A percentile compares a stretch with the other conserved stretches of the same genome.
Conservation (phyloP, 92 coral and sea anemone species). For the Blastomussa wellsi region DNA sequence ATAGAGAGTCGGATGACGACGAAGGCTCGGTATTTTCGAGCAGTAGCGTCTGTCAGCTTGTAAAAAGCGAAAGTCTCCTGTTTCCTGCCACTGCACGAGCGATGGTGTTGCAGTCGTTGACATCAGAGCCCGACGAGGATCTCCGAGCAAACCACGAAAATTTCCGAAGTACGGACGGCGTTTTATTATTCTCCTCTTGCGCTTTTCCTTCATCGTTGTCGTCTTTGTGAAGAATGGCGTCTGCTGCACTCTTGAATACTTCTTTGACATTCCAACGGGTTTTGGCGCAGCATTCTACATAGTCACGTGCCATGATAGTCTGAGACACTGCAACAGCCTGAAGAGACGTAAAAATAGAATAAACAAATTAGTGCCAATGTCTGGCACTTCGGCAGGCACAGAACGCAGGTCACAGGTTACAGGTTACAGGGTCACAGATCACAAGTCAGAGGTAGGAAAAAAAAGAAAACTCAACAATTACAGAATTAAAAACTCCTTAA, state of each 20-base stretch:
- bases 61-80: conserved; percentile 78
- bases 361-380: no score
- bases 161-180: conserved; percentile 80
- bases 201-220: conserved; percentile 50
- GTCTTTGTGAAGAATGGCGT: conserved; percentile 80
- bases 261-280: conserved; percentile 92
- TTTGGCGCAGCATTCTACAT: conserved; percentile 97
- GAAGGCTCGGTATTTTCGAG: no score
- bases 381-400: no score
- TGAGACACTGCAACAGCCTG: conserved; percentile 85
- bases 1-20: no score
- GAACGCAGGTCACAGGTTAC: no score
- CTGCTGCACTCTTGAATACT: conserved; percentile 94
- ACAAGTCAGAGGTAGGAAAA: no score
- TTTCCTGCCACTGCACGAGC: conserved; percentile 42
- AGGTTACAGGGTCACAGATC: no score
- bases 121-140: conserved; percentile 78
- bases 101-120: conserved; percentile 48
- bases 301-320: conserved; percentile 74
- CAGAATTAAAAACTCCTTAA: no score
- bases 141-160: conserved; percentile 88
- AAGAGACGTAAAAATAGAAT: background rate
- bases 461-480: no score
- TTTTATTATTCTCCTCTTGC: conserved; percentile 62
- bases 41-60: conserved; percentile 54